Evolutionary conservation across 2,888 invertebrate species (phyloP), one percentile per base, ranked within the genome.

Genomic region (Perizoma flavofasciatum): DNA sequence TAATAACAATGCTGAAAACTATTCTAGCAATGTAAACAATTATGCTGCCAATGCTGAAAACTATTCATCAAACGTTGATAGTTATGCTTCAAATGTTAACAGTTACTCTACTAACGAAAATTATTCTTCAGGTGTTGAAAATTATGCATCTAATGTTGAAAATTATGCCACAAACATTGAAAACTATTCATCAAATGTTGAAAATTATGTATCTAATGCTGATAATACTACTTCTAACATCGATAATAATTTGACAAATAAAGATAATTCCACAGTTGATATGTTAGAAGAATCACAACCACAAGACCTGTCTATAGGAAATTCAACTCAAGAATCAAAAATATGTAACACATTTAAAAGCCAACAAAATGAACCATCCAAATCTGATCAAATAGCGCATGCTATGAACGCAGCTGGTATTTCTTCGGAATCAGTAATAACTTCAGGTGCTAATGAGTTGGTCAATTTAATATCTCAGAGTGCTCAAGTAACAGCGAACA

Each of bases 381-480:
- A 89, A 70, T 81, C 79, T 0, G 88, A 91, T 68, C 91, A 90
- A 79, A 83, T 92, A 39, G 89, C 88, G 9, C 84, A 90, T 69
- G 91, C 90, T 1, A 92, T 92, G 90, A 89, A 77, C 65, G 90
- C 90, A 49, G 91, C 90, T 5, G 89, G 91, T 40, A 91, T 92
- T 59, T 73, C 83, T n/a, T 75, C 87, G 37, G 86, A 87, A 53
- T 55, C 73, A 34, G 57, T 74, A 34, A 65, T 76, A 6, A 77
- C 73, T 54, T 72, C 75, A 10, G 75, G 74, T 71, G 69, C 93
- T 6, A 84, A 87, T 35, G 85, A 93, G 11, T 75, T 93, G 47
- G 93, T 92, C 3, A 93, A 93, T 73, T 89, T 93, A 50, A 73
- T 94, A 37, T 89, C 93, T 0, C 92, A 93, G 68, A 93, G 93